A percentile compares a stretch with the other conserved stretches of the same genome.
phyloP scores from a whole-genome alignment of 2,113 vertebrate species.

The Pardalotus punctatus region DNA sequence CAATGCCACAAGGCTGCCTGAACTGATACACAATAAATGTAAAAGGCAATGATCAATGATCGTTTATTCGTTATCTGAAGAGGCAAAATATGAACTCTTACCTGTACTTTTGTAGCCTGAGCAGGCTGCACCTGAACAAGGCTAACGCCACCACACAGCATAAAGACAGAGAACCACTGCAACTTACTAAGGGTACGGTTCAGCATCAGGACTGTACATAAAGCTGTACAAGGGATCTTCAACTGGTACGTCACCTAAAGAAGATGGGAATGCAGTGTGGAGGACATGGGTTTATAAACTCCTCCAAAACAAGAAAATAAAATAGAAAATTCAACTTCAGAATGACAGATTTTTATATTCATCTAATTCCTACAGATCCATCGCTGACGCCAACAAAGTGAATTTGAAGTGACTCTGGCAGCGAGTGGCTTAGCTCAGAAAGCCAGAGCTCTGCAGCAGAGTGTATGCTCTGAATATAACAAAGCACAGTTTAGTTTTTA shows the following conservation, averaged over 20 bases:
- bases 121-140: conserved; percentile 92
- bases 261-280: not conserved
- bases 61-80: not conserved
- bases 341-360: not conserved
- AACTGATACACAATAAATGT: not conserved
- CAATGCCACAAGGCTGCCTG: not conserved
- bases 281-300: not conserved
- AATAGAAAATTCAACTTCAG: not conserved
- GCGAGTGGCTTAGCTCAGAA: not conserved
- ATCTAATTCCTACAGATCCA: not conserved
- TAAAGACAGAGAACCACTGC: conserved; percentile 95
- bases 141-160: conserved; percentile 89
- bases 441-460: not conserved
- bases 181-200: conserved; percentile 86
- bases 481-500: not conserved
- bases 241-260: conserved; percentile 93
- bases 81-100: conserved; percentile 47
- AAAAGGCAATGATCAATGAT: not conserved
- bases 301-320: not conserved
- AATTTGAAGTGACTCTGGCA: not conserved
- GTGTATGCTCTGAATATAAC: not conserved
- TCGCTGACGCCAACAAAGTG: rapidly evolving
- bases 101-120: conserved; percentile 89
- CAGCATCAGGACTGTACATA: conserved; percentile 95
- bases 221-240: conserved; percentile 96